phyloP scores from a whole-genome alignment of 2,888 invertebrate species.

The Megalurothrips usitatus region DNA sequence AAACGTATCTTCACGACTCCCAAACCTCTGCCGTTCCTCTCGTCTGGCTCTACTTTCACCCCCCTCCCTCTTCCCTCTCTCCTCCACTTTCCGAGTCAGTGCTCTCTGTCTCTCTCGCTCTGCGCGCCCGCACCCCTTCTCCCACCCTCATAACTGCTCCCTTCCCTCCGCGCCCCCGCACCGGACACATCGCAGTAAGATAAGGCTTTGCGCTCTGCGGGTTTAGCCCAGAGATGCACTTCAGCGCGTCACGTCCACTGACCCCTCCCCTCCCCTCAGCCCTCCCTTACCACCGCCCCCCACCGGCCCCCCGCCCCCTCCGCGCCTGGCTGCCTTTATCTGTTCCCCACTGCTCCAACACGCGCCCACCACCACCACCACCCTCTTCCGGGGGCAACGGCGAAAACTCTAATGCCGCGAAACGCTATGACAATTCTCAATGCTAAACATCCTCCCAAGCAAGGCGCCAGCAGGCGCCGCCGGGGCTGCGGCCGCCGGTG shows the following conservation, averaged over 20 bases:
- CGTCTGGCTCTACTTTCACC: neutral
- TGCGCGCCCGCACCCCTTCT: neutral
- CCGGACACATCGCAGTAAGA: neutral
- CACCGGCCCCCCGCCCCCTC: neutral
- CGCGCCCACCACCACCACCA: too few relatives aligned
- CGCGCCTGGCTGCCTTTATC: neutral
- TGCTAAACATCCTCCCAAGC: neutral
- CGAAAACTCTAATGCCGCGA: neutral
- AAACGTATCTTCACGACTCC: too few relatives aligned
- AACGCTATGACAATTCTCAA: neutral
- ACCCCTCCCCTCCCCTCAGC: neutral
- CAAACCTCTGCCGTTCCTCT: too few relatives aligned
- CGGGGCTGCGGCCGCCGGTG: too few relatives aligned
- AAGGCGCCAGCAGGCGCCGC: too few relatives aligned
- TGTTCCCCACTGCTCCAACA: neutral
- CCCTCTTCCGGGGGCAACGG: neutral
- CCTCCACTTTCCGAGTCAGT: neutral
- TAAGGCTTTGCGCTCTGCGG: neutral
- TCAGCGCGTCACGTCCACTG: neutral
- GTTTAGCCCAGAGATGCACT: constrained; percentile 1
- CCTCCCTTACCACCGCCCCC: neutral
- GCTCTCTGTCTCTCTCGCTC: neutral
- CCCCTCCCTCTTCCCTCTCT: neutral
- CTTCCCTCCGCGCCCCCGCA: neutral
- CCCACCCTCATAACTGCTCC: neutral